Conservation (phyloP, 1,140 invertebrate species). For the Cepaea nemoralis region DNA sequence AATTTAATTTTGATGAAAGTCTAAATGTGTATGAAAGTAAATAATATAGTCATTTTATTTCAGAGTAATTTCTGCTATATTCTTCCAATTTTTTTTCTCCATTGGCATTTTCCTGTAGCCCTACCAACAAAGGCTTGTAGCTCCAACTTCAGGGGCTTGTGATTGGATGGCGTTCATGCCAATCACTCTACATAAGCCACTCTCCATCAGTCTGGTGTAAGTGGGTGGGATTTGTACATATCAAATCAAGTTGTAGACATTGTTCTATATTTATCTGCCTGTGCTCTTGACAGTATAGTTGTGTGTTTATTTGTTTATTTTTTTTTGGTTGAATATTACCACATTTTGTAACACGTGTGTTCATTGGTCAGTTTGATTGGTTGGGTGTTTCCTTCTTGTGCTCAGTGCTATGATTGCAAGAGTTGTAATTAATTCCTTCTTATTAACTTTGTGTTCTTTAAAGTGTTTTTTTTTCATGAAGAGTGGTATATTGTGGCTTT, state of each 20-base stretch:
- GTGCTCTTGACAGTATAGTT: constrained; percentile 38
- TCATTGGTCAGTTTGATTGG: constrained; percentile 26
- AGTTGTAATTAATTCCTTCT: constrained; percentile 29
- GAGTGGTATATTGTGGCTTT: constrained; percentile 33
- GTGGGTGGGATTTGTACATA: constrained; percentile 37
- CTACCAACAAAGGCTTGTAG: constrained; percentile 12
- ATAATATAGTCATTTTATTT: neutral
- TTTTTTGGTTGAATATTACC: constrained; percentile 18
- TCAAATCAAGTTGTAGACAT: constrained; percentile 11
- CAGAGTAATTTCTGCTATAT: neutral
- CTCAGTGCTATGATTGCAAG: constrained; percentile 28
- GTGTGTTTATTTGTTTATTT: constrained; percentile 2
- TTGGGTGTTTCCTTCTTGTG: constrained; percentile 17
- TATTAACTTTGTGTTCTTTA: neutral
- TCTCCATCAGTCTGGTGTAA: constrained; percentile 30
- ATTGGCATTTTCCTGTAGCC: neutral
- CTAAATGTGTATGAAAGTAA: neutral
- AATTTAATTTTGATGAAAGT: no score
- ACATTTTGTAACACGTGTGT: constrained; percentile 33
- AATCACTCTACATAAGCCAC: constrained; percentile 30
- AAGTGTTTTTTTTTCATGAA: neutral
- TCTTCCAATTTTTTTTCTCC: constrained; percentile 23
- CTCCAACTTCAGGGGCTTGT: constrained; percentile 30
- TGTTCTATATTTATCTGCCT: constrained; percentile 33
- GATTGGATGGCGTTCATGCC: constrained; percentile 32